phyloP scores from a whole-genome alignment of 1,140 invertebrate species.

The Panulirus ornatus region DNA sequence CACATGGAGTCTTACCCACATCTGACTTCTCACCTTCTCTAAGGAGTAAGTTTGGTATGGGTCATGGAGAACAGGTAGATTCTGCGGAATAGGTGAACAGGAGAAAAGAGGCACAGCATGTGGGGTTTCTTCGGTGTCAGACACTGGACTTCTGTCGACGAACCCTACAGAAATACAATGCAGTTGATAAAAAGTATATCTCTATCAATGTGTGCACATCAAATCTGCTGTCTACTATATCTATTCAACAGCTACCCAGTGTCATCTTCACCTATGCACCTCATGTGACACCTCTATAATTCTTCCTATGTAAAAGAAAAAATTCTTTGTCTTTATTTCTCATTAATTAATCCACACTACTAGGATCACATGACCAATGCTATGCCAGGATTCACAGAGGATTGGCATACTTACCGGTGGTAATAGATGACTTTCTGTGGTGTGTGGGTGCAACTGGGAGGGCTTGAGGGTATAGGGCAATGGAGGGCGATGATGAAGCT shows the following conservation, averaged over 20 bases:
- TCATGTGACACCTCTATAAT: too few species aligned
- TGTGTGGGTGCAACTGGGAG: conserved; percentile 79
- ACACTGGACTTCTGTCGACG: conserved; percentile 67
- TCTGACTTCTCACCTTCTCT: conserved; percentile 57
- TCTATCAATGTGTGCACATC: neutral
- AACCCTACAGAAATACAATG: conserved; percentile 42
- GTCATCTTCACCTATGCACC: neutral
- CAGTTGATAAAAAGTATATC: neutral
- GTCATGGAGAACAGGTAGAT: conserved; percentile 41
- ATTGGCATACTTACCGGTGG: conserved; percentile 42
- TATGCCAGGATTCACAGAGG: neutral
- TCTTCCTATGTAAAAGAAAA: too few species aligned
- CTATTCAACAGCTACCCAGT: neutral
- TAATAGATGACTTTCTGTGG: conserved; percentile 77
- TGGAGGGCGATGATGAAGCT: conserved; percentile 60
- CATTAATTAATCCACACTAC: neutral
- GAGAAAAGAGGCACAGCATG: conserved; percentile 45
- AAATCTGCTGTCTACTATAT: neutral
- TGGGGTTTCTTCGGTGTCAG: conserved; percentile 53
- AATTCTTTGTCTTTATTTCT: neutral
- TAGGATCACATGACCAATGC: neutral
- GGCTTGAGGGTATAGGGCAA: conserved; percentile 76
- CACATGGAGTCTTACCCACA: too few species aligned
- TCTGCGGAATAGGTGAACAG: conserved; percentile 50
- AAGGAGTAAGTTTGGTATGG: conserved; percentile 56